Base-by-base conservation (phyloP, 2,888 invertebrate species). In the Amiota mariae region DNA sequence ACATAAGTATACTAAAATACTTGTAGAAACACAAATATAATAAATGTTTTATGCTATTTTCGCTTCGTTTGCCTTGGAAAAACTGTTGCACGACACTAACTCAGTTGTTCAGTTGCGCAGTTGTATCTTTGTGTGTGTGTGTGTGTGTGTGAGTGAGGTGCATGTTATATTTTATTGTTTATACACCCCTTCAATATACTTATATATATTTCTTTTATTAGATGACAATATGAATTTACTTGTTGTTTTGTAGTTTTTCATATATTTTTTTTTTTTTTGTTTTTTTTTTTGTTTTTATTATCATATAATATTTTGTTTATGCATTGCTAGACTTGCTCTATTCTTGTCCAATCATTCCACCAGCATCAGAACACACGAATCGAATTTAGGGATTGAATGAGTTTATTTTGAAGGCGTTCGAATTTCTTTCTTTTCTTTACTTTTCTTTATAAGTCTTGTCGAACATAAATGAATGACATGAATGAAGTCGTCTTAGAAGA, bases 51-150 rank as follows among this genome's bases (percentile, higher is more conserved):
- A n/a, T 63, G 63, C 20, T 63, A 24, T 61, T 15, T 36, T 36
- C 36, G 36, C 61, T 18, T 61, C 24, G 61, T 15, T 61, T 12
- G 18, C n/a, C 66, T 18, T 12, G 15, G 10, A 11, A 66, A 66
- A 66, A 66, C 66, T 66, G 66, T 66, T 66, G 66, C 66, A 48
- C 49, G 10, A 6, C 59, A 2, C 18, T 18, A 20, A 59, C 59
- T 15, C 20, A 1, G 56, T 12, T 66, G 46, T 1, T 8, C 24
- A 66, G 4, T 1, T 46, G 46, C n/a, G n/a, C n/a, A n/a, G n/a
- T n/a, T n/a, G n/a, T n/a, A n/a, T n/a, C n/a, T n/a, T n/a, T 66
- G 15, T 47, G n/a, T 1, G 46, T 66, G 46, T 66, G 49, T n/a
- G 46, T 66, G 15, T 47, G n/a, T 1, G 46, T 66, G 46, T 66